These are phyloP conservation scores for Dioctria linearis DNA, from an alignment of 2,888 invertebrate species.

Conservation along the genomic window DNA sequence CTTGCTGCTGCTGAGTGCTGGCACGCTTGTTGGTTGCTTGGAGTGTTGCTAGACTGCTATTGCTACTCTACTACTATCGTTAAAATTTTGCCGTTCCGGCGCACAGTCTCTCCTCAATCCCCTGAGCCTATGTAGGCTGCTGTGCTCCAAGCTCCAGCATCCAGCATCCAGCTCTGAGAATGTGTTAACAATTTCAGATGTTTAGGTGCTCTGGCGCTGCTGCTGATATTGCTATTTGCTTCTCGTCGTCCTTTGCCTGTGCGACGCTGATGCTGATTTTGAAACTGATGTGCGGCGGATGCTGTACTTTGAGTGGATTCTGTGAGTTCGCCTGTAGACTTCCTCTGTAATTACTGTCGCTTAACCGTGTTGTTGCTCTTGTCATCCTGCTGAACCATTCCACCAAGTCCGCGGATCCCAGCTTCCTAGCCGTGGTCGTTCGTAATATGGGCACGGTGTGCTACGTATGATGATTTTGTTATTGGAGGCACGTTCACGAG, in stretches of 20 bases:
- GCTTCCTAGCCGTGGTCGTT: no score
- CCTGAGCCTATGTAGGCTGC: neutral
- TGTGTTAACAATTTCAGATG: neutral
- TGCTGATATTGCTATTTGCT: neutral
- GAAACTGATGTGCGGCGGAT: neutral
- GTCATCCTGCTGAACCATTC: constrained; percentile 23
- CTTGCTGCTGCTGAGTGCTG: no score
- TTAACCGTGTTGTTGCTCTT: constrained; percentile 48
- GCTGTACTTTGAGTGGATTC: constrained; percentile 15
- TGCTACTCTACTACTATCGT: constrained; percentile 20
- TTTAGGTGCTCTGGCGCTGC: neutral
- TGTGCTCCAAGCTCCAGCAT: neutral
- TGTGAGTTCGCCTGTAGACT: constrained; percentile 33
- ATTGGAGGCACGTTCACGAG: constrained; percentile 45
- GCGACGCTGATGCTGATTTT: neutral
- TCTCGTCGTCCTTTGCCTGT: neutral
- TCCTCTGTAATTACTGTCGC: constrained; percentile 49
- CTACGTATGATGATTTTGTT: constrained; percentile 45
- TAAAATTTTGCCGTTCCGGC: neutral
- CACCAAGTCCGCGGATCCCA: neutral
- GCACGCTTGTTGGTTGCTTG: neutral
- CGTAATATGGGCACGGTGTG: constrained; percentile 17
- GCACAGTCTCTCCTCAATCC: neutral
- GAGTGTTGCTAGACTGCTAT: constrained; percentile 35
- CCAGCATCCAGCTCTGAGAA: neutral